phyloP scores from a whole-genome alignment of 2,113 vertebrate species.

The Zosterops lateralis region DNA sequence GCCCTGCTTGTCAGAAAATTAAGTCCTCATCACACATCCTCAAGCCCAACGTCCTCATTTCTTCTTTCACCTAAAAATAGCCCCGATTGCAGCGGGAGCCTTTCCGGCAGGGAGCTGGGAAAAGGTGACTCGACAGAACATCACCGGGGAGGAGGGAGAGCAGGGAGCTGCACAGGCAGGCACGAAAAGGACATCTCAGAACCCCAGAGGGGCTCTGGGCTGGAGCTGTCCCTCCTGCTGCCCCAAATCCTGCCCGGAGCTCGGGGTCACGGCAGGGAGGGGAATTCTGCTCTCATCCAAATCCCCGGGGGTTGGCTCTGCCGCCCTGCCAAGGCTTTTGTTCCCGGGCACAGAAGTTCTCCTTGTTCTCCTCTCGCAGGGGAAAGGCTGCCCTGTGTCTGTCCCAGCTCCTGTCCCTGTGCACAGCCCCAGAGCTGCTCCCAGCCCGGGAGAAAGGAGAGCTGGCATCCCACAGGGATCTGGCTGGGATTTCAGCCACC shows the following conservation, averaged over 20 bases:
- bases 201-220: not conserved
- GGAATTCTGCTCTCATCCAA: not conserved
- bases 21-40: not conserved
- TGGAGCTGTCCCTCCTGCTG: not conserved
- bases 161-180: not conserved
- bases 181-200: not conserved
- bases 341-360: not conserved
- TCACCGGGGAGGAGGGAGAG: not conserved
- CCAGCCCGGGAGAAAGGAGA: not conserved
- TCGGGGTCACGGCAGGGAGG: not conserved
- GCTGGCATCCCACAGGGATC: accelerated
- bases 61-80: not conserved
- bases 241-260: not conserved
- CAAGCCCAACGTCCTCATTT: not conserved
- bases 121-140: not conserved
- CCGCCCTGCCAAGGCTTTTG: not conserved
- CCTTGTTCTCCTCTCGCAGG: not conserved
- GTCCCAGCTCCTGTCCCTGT: not conserved
- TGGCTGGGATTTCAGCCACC: not conserved
- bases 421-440: not conserved
- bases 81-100: not conserved
- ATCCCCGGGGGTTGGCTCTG: not conserved
- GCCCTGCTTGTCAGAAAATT: not conserved
- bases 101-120: not conserved
- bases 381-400: not conserved